Conservation (phyloP, 64 coral and sea anemone genomes). For the Actinia tenebrosa region DNA sequence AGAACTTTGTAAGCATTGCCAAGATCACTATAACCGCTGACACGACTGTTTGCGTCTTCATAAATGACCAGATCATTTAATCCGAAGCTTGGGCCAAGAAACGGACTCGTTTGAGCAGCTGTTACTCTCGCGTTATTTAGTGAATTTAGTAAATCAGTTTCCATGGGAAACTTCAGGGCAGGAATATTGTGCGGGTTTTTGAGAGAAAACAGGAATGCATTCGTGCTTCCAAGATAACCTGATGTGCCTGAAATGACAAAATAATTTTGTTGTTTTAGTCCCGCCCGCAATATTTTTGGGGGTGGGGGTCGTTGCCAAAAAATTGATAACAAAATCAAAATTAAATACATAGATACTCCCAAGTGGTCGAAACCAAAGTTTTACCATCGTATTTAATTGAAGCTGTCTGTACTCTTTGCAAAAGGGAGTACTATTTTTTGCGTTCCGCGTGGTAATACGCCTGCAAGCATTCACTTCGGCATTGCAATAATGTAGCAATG, state of each 20-base stretch:
- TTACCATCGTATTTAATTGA: too few species aligned
- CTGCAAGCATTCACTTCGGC: too few species aligned
- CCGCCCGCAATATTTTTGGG: too few species aligned
- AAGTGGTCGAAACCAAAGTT: too few species aligned
- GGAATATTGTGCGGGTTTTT: neutral
- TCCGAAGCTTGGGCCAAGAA: slow-evolving; percentile 45
- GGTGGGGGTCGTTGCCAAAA: too few species aligned
- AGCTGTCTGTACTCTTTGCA: too few species aligned
- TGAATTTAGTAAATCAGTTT: neutral
- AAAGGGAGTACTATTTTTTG: too few species aligned
- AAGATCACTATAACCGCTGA: slow-evolving; percentile 5
- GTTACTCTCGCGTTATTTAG: neutral
- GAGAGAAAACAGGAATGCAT: slow-evolving; percentile 41
- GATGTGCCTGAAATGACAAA: neutral
- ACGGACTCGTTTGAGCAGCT: slow-evolving; percentile 9
- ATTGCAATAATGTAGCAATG: too few species aligned
- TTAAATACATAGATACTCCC: too few species aligned
- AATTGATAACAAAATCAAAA: too few species aligned
- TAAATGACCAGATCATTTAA: slow-evolving; percentile 24
- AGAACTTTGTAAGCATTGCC: slow-evolving; percentile 7
- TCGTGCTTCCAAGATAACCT: neutral
- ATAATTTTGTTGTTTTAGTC: too few species aligned
- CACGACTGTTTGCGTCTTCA: slow-evolving; percentile 12
- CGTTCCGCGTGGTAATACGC: too few species aligned
- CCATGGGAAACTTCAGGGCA: neutral